Evolutionary conservation across 2,797 vertebrate species (phyloP), one percentile per base, ranked within the genome.

Genomic region (Chaunax sp.): DNA sequence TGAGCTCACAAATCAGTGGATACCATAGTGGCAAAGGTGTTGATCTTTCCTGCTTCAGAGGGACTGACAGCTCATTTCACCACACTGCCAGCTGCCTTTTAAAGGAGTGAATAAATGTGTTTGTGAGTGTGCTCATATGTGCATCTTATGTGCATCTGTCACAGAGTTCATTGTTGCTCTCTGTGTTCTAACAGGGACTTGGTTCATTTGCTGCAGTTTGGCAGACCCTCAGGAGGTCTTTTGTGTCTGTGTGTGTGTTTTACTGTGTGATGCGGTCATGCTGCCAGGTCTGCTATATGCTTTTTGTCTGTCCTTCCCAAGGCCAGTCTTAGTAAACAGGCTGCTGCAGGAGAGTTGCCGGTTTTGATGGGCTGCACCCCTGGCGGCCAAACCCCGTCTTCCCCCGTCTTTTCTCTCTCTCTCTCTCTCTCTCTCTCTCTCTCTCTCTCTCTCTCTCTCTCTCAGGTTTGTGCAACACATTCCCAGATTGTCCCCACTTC

Each of bases 261-360:
- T 41, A 25, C 52, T 59, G 64, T 82, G 50, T 61, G 82, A 35
- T 69, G 75, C 37, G 46, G 76, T 72, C 66, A 64, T 75, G 75
- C 76, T 89, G 89, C 85, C 89, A 88, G 87, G 77, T 61, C 80
- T 82, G 81, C 90, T 87, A 86, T 86, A 91, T 88, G 88, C 79
- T 92, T 87, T 89, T 88, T 86, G 85, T 92, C 87, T 81, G 82
- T 75, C 85, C 78, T 87, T 86, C 87, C 87, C 84, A 81, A 73
- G 83, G 82, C 82, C 78, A 60, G 83, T 74, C 79, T 84, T 38
- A 37, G 75, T 79, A 85, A 89, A 90, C 86, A 85, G 72, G 75
- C 80, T 83, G 45, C 87, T 69, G 83, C 67, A 60, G 81, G 74
- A 84, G 86, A 85, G 84, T 78, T 80, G 83, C 80, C 85, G 77